These are phyloP conservation scores for Abramis brama DNA, from an alignment of 2,113 vertebrate species.

Conservation along the genomic window DNA sequence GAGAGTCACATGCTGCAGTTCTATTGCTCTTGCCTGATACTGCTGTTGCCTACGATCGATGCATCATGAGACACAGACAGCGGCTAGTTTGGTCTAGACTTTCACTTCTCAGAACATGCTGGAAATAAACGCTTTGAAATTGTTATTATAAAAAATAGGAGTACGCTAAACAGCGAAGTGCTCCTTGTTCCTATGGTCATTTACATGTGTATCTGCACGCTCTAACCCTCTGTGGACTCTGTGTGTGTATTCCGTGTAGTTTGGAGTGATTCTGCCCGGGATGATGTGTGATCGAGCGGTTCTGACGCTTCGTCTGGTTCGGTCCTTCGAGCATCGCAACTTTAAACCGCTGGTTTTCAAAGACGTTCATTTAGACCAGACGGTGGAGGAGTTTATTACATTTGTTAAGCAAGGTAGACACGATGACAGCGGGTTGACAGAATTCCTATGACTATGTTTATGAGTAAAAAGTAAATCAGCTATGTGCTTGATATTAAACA, in stretches of 20 bases:
- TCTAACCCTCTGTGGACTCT: not conserved
- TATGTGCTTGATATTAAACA: not conserved
- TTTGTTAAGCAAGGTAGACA: conserved; percentile 80
- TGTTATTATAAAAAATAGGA: not conserved
- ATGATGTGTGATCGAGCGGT: conserved; percentile 83
- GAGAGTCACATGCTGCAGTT: not conserved
- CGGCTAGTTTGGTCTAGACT: not conserved
- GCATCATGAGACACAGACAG: not conserved
- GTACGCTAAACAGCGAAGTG: not conserved
- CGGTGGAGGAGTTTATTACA: conserved; percentile 82
- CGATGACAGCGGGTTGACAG: not conserved
- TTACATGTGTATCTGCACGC: not conserved
- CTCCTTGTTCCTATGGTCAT: too few species aligned
- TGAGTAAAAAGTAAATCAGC: not conserved
- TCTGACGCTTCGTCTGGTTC: conserved; percentile 87
- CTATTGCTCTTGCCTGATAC: conserved; percentile 45
- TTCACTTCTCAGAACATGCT: not conserved
- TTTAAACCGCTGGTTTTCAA: conserved; percentile 86
- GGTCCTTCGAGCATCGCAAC: conserved; percentile 90
- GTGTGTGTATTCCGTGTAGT: too few species aligned
- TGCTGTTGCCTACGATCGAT: not conserved
- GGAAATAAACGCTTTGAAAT: not conserved
- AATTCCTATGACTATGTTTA: not conserved
- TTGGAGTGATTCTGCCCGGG: not conserved
- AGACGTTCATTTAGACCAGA: conserved; percentile 80